Evolutionary conservation across 2,888 invertebrate species (phyloP).

Genomic region (Priocnemis perturbator): DNA sequence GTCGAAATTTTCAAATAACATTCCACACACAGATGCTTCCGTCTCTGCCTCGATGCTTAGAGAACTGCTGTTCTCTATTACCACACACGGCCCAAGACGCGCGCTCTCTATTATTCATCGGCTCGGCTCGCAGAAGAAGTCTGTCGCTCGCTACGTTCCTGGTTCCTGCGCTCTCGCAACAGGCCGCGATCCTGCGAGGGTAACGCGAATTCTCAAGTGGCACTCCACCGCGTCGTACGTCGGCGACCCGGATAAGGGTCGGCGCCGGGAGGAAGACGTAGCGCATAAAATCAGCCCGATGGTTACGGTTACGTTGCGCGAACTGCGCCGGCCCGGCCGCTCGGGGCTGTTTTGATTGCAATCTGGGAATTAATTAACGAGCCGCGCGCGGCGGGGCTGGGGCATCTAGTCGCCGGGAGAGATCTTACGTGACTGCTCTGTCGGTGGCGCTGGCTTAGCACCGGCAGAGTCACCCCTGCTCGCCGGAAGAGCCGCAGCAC

Average conservation of each 20-base stretch:
- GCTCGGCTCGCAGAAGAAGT: no score
- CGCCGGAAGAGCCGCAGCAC: no score
- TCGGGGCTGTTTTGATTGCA: slow-evolving; percentile 57
- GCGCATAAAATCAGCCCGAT: slow-evolving; percentile 16
- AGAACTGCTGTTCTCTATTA: no score
- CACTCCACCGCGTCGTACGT: slow-evolving; percentile 25
- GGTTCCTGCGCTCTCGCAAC: no score
- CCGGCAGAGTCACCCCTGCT: not conserved
- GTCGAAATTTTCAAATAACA: no score
- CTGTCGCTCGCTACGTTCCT: no score
- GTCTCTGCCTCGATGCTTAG: no score
- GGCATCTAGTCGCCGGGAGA: slow-evolving; percentile 53
- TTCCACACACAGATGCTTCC: no score
- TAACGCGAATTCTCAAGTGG: slow-evolving; percentile 4
- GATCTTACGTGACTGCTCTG: slow-evolving; percentile 64
- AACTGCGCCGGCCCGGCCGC: slow-evolving; percentile 18
- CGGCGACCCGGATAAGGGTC: slow-evolving; percentile 29
- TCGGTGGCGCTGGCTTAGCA: slow-evolving; percentile 54
- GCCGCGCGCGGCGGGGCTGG: slow-evolving; percentile 38
- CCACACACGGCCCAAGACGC: no score
- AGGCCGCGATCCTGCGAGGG: not conserved
- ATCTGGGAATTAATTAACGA: slow-evolving; percentile 66
- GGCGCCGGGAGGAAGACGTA: slow-evolving; percentile 5
- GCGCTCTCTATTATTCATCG: no score
- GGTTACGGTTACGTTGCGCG: slow-evolving; percentile 8